phyloP scores from a whole-genome alignment of 2,113 vertebrate species.

The Neopipo cinnamomea region DNA sequence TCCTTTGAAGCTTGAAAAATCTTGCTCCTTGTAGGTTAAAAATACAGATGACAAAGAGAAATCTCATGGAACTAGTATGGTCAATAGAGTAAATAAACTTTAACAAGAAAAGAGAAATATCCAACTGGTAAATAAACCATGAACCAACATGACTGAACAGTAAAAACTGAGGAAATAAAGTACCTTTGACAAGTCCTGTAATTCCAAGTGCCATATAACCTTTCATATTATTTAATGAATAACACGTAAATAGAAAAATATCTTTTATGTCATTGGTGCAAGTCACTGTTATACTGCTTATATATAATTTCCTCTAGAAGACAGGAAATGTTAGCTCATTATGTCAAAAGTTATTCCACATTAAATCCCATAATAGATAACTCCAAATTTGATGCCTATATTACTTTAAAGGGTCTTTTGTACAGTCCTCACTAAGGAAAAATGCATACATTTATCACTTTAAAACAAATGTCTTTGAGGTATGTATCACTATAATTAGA shows the following conservation, averaged over 20 bases:
- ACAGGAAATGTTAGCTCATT: background rate
- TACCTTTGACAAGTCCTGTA: background rate
- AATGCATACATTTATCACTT: background rate
- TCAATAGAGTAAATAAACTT: background rate
- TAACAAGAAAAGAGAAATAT: background rate
- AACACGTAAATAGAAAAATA: background rate
- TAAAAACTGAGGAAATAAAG: background rate
- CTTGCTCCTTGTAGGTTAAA: background rate
- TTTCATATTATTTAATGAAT: background rate
- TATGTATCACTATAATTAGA: background rate
- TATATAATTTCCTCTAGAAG: background rate
- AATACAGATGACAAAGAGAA: background rate
- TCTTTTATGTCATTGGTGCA: background rate
- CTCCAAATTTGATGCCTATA: background rate
- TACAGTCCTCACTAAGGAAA: background rate
- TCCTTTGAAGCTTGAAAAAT: background rate
- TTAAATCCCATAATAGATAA: background rate
- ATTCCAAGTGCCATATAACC: background rate
- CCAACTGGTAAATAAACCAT: background rate
- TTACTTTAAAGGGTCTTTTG: background rate
- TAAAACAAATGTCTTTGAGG: background rate
- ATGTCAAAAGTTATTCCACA: background rate
- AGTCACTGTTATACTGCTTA: background rate
- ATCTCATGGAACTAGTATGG: background rate
- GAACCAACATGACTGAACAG: rapidly evolving